Base-by-base conservation (phyloP, 30 jellyfish, hydroid and myxozoan genomes). In the Clytia hemisphaerica region DNA sequence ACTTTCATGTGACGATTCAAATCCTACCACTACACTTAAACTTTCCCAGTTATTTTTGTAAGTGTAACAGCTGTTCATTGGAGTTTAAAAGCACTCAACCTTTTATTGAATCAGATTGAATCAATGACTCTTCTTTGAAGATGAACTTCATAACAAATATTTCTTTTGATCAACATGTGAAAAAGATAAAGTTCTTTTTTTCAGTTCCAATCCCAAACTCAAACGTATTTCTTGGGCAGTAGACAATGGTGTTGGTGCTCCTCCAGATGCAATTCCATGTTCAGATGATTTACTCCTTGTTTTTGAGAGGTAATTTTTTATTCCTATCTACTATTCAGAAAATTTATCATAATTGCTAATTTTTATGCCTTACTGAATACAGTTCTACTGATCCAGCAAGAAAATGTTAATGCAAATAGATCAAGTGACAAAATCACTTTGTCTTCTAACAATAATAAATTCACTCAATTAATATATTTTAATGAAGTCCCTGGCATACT, bases 221-320 rank as follows among this genome's bases (percentile, higher is more conserved):
- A 88, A 84, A 15, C 35, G 46, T 45, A 64, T 63, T 3, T 67
- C 73, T 45, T 84, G 95, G 95, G 84, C 95, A 5, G 76, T 73
- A 70, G 95, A 84, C 34, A 64, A 62, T 51, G 84, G 93, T 15
- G 73, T 67, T 42, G 81, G 79, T 1, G 63, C 88, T 10, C 76
- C 95, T 1, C 93, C 83, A 4, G 95, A 77, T 21, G 84, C 81
- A 2, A 67, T 78, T 70, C 80, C 86, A 24, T 84, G 95, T 62
- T 76, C 64, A 47, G 95, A 84, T 44, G 95, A 84, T 40, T 63
- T 84, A 4, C 42, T 84, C 0, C 59, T 84, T 42, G 75, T 65
- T 19, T 69, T 70, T 61, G 95, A 84, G 38, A 64, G 89, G 95
- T 84, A 53, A n/a, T 72, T 10, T 42, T n/a, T n/a, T 10, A 42